A percentile compares a stretch with the other conserved stretches of the same genome.
Conservation (phyloP, 2,113 vertebrate genomes). For the Hemichromis elongatus region DNA sequence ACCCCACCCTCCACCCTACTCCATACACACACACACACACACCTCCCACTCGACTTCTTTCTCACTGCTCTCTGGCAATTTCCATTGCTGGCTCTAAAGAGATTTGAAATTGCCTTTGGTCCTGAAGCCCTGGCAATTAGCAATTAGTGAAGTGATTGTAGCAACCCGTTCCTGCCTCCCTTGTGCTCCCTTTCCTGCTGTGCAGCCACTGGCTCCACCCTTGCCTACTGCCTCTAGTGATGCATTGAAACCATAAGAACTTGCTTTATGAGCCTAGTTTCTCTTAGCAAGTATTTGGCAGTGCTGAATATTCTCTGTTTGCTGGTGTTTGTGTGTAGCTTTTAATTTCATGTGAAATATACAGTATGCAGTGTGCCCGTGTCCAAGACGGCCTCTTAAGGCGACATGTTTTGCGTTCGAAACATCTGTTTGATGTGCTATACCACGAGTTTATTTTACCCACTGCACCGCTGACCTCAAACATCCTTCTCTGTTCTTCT, state of each 20-base stretch:
- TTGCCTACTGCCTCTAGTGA: conserved; percentile 8
- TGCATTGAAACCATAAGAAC: conserved; percentile 30
- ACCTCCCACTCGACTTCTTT: conserved; percentile 23
- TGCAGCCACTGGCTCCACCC: conserved; percentile 24
- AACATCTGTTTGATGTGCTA: conserved; percentile 5
- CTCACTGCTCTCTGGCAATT: conserved; percentile 64
- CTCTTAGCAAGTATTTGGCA: conserved; percentile 8
- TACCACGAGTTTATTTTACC: conserved; percentile 9
- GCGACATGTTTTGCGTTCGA: not conserved
- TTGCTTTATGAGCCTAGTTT: conserved; percentile 6
- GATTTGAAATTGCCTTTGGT: conserved; percentile 71
- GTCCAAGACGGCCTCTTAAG: not conserved
- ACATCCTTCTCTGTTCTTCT: conserved; percentile 36
- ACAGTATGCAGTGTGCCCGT: not conserved
- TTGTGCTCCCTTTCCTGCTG: conserved; percentile 29
- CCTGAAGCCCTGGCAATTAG: conserved; percentile 70
- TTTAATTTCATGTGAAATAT: not conserved
- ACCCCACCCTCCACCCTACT: not conserved
- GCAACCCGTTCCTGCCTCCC: conserved; percentile 29
- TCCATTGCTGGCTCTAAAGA: conserved; percentile 66
- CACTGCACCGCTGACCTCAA: conserved; percentile 17
- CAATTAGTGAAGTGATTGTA: conserved; percentile 70
- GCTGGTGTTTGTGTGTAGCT: not conserved
- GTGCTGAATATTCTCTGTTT: not conserved
- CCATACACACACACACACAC: not conserved